Conservation (phyloP, 1,140 invertebrate genomes). For the Dryas iulia region DNA sequence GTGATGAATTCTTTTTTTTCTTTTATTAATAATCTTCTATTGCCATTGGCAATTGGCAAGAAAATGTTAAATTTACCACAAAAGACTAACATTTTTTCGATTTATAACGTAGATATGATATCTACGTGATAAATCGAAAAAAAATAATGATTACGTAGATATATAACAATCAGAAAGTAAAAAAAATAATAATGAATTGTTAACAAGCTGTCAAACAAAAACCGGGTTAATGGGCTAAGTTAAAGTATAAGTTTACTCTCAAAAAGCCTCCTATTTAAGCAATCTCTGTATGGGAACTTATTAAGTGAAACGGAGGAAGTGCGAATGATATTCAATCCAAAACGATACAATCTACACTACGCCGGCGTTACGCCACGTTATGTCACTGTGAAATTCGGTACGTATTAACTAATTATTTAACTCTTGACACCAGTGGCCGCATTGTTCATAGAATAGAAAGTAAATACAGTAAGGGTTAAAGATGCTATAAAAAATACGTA, state of each 20-base stretch:
- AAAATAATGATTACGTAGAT: background rate
- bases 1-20: too few relatives aligned
- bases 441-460: background rate
- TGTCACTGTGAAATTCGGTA: conserved; percentile 35
- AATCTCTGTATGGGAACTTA: conserved; percentile 48
- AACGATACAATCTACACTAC: conserved; percentile 39
- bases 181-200: background rate
- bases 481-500: too few relatives aligned
- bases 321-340: conserved; percentile 49
- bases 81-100: too few relatives aligned
- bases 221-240: background rate
- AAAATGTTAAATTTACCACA: too few relatives aligned
- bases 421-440: conserved; percentile 23
- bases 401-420: conserved; percentile 24
- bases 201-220: background rate
- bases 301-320: conserved; percentile 51
- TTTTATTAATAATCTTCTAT: too few relatives aligned
- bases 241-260: background rate
- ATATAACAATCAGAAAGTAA: background rate
- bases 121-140: background rate
- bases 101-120: too few relatives aligned
- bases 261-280: conserved; percentile 7
- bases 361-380: conserved; percentile 31
- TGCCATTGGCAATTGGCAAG: too few relatives aligned
- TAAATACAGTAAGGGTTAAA: background rate